Conservation (phyloP, 2,113 vertebrate genomes). For the Megatriorchis doriae region DNA sequence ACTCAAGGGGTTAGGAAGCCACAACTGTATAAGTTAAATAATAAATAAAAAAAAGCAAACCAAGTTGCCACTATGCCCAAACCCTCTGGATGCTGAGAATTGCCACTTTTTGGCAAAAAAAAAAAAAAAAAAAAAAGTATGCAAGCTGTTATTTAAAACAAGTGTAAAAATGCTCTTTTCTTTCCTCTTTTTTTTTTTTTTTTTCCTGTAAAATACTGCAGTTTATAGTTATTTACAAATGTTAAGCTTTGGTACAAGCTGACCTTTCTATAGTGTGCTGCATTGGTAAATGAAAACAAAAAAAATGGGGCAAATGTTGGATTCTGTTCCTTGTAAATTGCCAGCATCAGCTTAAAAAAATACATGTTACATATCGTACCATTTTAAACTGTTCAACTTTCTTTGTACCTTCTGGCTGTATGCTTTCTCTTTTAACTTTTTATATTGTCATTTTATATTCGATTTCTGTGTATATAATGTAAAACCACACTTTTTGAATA, state of each 20-base stretch:
- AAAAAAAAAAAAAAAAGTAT: slow-evolving; percentile 65
- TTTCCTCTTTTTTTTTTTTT: not conserved
- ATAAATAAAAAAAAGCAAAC: slow-evolving; percentile 33
- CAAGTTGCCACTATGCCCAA: slow-evolving; percentile 72
- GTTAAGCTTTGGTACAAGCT: slow-evolving; percentile 94
- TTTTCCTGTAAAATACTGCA: slow-evolving; percentile 87
- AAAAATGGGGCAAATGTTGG: slow-evolving; percentile 75
- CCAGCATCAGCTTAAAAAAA: slow-evolving; percentile 89
- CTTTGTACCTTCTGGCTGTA: slow-evolving; percentile 95
- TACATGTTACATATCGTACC: slow-evolving; percentile 90
- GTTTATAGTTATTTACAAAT: slow-evolving; percentile 95
- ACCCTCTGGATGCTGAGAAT: slow-evolving; percentile 76
- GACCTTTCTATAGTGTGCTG: slow-evolving; percentile 82
- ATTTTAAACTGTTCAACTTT: slow-evolving; percentile 92
- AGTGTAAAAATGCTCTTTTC: slow-evolving; percentile 74
- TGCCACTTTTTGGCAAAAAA: slow-evolving; percentile 70
- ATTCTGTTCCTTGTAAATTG: slow-evolving; percentile 88
- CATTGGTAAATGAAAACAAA: slow-evolving; percentile 80
- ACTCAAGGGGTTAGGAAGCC: slow-evolving; percentile 66
- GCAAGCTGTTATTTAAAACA: slow-evolving; percentile 80
- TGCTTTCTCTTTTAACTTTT: slow-evolving; percentile 97
- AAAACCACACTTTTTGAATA: slow-evolving; percentile 90
- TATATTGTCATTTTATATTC: slow-evolving; percentile 99
- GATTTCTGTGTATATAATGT: slow-evolving; percentile 96
- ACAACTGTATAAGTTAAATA: slow-evolving; percentile 50